These are phyloP conservation scores for Drosophila mimica DNA, from an alignment of 2,888 invertebrate genomes.

Conservation along the genomic window DNA sequence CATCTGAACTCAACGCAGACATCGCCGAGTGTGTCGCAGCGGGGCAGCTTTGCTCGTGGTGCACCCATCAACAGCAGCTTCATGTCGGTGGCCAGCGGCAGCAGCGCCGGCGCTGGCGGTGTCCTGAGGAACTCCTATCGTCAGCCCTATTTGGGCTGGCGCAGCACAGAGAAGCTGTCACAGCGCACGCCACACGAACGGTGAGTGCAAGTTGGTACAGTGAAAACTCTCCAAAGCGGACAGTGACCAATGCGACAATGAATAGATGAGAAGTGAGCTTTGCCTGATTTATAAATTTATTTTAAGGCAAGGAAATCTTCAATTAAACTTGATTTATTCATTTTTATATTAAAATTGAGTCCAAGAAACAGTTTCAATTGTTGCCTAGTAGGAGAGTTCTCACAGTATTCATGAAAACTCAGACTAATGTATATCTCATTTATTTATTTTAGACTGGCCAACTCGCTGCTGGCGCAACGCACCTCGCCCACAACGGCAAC, in stretches of 20 bases:
- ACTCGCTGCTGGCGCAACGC: slow-evolving; percentile 87
- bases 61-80: slow-evolving; percentile 85
- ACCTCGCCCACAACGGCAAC: slow-evolving; percentile 56
- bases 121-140: slow-evolving; percentile 88
- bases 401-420: neutral
- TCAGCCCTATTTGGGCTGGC: slow-evolving; percentile 96
- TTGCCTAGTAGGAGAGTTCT: neutral
- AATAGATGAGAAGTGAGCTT: neutral
- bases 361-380: neutral
- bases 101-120: slow-evolving; percentile 85
- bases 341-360: neutral
- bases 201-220: slow-evolving; percentile 75
- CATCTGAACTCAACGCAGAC: slow-evolving; percentile 91
- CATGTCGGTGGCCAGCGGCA: slow-evolving; percentile 88
- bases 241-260: neutral
- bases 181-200: slow-evolving; percentile 94
- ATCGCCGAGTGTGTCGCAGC: slow-evolving; percentile 90
- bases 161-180: slow-evolving; percentile 93
- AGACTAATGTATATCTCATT: neutral
- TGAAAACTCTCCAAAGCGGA: neutral
- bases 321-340: too few species aligned
- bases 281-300: neutral
- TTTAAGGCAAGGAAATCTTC: neutral
- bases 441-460: slow-evolving; percentile 87
- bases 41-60: slow-evolving; percentile 89